Base-by-base conservation (phyloP, 2,797 vertebrate genomes). In the Ambastaia sidthimunki region DNA sequence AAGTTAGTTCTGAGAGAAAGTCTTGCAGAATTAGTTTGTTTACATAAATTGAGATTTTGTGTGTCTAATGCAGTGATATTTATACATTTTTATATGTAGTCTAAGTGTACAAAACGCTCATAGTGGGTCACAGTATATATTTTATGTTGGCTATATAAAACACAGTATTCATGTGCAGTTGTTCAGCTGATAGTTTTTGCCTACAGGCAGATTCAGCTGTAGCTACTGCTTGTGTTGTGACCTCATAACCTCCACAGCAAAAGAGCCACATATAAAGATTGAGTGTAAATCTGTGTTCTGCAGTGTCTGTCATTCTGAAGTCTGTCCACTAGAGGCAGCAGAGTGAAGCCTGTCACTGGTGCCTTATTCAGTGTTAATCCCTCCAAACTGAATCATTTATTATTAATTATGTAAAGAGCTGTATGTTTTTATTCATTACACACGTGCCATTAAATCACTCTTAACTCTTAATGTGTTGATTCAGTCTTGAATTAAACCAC, bases 341-440 rank as follows among this genome's bases (percentile, higher is more conserved):
- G 12, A 50, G 60, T 63, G 34, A 60, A 80, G 25, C 52, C 10
- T 37, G 7, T 15, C 60, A 67, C 48, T 7, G 59, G 80, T 84
- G 85, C 77, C 77, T 83, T 63, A 75, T 76, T 83, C 86, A 90
- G 85, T 91, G 85, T 89, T 78, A 75, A 78, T 71, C 76, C 84
- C 48, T 69, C 63, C 69, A 80, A 68, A 82, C 59, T 52, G 69
- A 76, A 5, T 71, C 50, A 62, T 75, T 63, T 74, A 76, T 78
- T 84, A 80, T 81, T 82, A 65, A 76, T 78, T 69, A n/a, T n/a
- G n/a, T 69, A 2, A 77, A 59, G 21, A 48, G 54, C 47, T 75
- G 52, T 68, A 50, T 75, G 75, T 77, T 82, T 44, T 37, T 52
- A 74, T 74, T 74, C 74, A 77, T 74, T 60, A 31, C 55, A 57